Evolutionary conservation across 2,888 invertebrate genomes (phyloP), one percentile per base, ranked within the genome.

Genomic region (Drosophila hamatofila): DNA sequence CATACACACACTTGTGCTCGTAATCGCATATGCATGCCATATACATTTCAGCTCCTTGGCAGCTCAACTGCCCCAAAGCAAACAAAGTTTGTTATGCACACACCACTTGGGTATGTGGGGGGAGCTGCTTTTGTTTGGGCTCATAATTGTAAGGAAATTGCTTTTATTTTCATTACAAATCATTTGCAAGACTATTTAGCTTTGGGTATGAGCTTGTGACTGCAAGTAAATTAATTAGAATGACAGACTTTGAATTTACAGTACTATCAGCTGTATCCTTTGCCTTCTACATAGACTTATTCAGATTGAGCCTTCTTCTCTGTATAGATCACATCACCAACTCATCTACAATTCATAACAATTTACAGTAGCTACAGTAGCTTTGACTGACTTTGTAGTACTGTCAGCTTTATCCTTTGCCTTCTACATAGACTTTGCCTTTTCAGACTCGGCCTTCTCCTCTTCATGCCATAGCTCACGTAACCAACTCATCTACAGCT

Each of bases 11-110:
- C 71, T 73, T 73, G 44, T 56, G 59, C 52, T 42, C 54, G 65
- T 72, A 72, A 72, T 58, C 52, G 42, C 58, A 67, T 52, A 67
- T 52, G 23, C 63, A 63, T 79, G 75, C 59, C 79, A 60, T 59
- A 77, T 77, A 71, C 66, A 79, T 77, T 77, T 71, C 77, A 71
- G 55, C 44, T 74, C 59, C 57, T 46, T 56, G 62, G 44, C 72
- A 75, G 56, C 42, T 14, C 44, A 66, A 39, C 66, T 71, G 72
- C 57, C 51, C 68, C 27, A 75, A 75, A 78, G 35, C 68, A 81
- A 81, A 68, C 48, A 78, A 14, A 41, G 48, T 46, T 25, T 21
- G 41, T 44, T 37, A 48, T 51, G 55, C 3, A 18, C 25, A 30
- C 46, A 41, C 27, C 33, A 46, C 35, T 46, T 21, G 33, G 18